These are phyloP conservation scores for Takifugu rubripes DNA, from an alignment of 2,797 vertebrate genomes.

Conservation along the genomic window DNA sequence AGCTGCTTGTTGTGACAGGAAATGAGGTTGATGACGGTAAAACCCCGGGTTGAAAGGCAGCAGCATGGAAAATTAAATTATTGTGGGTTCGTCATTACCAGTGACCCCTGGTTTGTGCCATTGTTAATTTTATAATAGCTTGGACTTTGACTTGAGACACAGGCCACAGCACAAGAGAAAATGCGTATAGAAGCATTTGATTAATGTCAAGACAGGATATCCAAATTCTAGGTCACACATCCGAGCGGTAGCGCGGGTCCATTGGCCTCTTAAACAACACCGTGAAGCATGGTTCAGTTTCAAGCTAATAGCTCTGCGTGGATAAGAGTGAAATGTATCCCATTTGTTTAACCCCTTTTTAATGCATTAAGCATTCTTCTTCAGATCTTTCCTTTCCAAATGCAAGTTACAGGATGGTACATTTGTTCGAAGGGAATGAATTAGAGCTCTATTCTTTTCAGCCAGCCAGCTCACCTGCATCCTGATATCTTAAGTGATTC, in stretches of 20 bases:
- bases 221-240: conserved; percentile 38
- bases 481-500: conserved; percentile 61
- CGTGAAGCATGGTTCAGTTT: conserved; percentile 45
- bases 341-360: conserved; percentile 29
- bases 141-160: neutral
- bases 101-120: neutral
- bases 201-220: conserved; percentile 22
- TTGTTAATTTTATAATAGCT: neutral
- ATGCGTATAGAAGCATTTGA: conserved; percentile 10
- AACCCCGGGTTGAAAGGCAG: neutral
- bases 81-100: neutral
- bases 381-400: conserved; percentile 43
- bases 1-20: conserved; percentile 1
- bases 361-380: conserved; percentile 40
- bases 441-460: conserved; percentile 39
- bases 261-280: conserved; percentile 36
- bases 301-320: conserved; percentile 40
- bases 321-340: conserved; percentile 40
- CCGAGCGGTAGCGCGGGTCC: conserved; percentile 23
- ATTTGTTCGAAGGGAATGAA: conserved; percentile 47
- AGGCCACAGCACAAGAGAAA: neutral
- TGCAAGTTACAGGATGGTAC: conserved; percentile 45
- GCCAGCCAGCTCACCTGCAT: conserved; percentile 31
- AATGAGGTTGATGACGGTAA: neutral
- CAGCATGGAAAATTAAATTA: neutral